Percentiles rank a stretch among this genome's conserved stretches.
Evolutionary conservation across 1,140 invertebrate genomes (phyloP).

Genomic region (Maconellicoccus hirsutus): DNA sequence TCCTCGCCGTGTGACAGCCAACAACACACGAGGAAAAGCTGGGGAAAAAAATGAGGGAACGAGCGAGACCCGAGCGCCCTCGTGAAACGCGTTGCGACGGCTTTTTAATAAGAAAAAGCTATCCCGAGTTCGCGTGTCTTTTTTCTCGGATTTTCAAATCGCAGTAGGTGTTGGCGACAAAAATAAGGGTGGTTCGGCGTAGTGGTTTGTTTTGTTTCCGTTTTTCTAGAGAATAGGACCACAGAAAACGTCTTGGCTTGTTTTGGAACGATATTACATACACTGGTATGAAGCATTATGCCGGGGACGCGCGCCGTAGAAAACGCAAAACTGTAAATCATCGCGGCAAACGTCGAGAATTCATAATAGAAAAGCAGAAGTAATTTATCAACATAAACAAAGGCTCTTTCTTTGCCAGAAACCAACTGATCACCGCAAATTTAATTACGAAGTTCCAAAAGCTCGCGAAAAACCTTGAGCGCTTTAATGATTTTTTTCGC

Average conservation of each 20-base stretch:
- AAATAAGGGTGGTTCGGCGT: slow-evolving; percentile 5
- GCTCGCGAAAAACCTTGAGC: neutral
- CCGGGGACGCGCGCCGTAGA: neutral
- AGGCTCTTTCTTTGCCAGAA: slow-evolving; percentile 18
- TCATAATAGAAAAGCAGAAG: slow-evolving; percentile 15
- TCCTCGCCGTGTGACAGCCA: no score
- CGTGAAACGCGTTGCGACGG: neutral
- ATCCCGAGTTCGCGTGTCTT: neutral
- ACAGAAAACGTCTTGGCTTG: slow-evolving; percentile 19
- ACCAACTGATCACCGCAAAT: slow-evolving; percentile 19
- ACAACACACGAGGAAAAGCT: no score
- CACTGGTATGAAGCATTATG: neutral
- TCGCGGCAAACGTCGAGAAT: slow-evolving; percentile 11
- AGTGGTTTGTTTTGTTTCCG: slow-evolving; percentile 17
- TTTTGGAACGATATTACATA: slow-evolving; percentile 19
- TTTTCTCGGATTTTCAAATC: slow-evolving; percentile 4
- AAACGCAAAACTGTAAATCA: slow-evolving; percentile 19
- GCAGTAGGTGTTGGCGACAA: slow-evolving; percentile 16
- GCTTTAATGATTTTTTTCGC: no score
- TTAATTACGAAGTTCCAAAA: slow-evolving; percentile 17
- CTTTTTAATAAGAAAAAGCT: slow-evolving; percentile 10
- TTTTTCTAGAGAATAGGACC: slow-evolving; percentile 5
- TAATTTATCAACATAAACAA: slow-evolving; percentile 21
- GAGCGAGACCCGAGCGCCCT: neutral
- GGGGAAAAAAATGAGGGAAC: neutral